Evolutionary conservation across 2,888 invertebrate species (phyloP).

Genomic region (Calliscelio sp.): DNA sequence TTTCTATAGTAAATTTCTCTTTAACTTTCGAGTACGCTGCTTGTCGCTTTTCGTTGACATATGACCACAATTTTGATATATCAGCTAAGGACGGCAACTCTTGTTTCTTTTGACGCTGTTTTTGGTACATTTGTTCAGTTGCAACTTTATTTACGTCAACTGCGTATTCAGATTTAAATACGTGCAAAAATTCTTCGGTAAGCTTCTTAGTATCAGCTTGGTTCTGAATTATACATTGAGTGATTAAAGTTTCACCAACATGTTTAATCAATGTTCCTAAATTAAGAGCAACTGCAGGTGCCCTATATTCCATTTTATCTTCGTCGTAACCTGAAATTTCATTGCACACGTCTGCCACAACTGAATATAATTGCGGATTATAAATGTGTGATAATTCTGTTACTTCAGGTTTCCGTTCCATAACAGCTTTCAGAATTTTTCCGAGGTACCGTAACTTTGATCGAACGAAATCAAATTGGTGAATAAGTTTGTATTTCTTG

Average conservation of each 20-base stretch:
- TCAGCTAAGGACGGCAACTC: slow-evolving; percentile 30
- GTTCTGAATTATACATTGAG: slow-evolving; percentile 7
- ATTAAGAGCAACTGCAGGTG: slow-evolving; percentile 28
- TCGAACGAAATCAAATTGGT: slow-evolving; percentile 34
- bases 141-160: slow-evolving; percentile 30
- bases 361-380: slow-evolving; percentile 7
- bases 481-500: slow-evolving; percentile 30
- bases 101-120: not conserved
- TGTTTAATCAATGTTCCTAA: slow-evolving; percentile 30
- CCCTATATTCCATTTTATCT: not conserved
- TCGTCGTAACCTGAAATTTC: slow-evolving; percentile 34
- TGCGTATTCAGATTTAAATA: slow-evolving; percentile 16
- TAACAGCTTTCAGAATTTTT: slow-evolving; percentile 10
- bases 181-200: not conserved
- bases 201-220: not conserved
- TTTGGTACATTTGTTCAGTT: not conserved
- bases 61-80: slow-evolving; percentile 38
- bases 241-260: not conserved
- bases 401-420: not conserved
- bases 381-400: not conserved
- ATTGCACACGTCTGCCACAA: slow-evolving; percentile 27
- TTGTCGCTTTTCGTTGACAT: slow-evolving; percentile 29
- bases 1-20: slow-evolving; percentile 8
- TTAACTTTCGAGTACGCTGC: not conserved
- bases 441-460: slow-evolving; percentile 15